Base-by-base conservation (phyloP, 1,140 invertebrate species). In the Dysdera silvatica region DNA sequence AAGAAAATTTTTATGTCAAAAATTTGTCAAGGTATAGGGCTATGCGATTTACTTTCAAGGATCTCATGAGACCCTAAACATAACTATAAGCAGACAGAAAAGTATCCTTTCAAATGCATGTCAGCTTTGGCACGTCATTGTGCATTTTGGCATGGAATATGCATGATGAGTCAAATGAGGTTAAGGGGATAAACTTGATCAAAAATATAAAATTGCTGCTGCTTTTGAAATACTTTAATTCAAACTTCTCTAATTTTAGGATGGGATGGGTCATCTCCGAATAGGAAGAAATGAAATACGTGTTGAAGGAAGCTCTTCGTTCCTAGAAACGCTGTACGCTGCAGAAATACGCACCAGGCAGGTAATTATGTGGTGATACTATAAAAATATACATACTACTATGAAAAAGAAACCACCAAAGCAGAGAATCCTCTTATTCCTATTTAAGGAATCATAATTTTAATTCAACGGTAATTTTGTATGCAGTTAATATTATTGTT, bases 251-350 rank as follows among this genome's bases (percentile, higher is more conserved):
- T 40, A 69, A 65, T 82, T 84, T 61, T 79, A 96, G 92, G 87
- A 92, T 73, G 94, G 94, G 47, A 94, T 98, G 83, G 93, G 93
- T 32, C 87, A 90, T 70, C 79, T 97, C 28, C 87, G 87, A 76
- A 88, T 97, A 65, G 84, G 91, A 48, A 84, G 88, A 43, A 87
- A 90, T 51, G 92, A 93, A 31, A 79, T 98, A 51, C 85, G 88
- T 72, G 77, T 96, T 32, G 82, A 86, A 65, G 92, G 91, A 29
- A 86, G 91, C 74, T 87, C 89, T 26, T 84, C 91, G 70, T 85
- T 95, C 66, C 77, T 93, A 70, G 87, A 93, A 73, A 83, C 87
- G 60, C 77, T 96, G 45, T 86, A 93, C 72, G 88, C 89, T 28
- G 87, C 88, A 14, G 85, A 84, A 70, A 86, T 95, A 57, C 84